Base-by-base conservation (phyloP, 2,888 invertebrate species). In the Trachelus tabidus region DNA sequence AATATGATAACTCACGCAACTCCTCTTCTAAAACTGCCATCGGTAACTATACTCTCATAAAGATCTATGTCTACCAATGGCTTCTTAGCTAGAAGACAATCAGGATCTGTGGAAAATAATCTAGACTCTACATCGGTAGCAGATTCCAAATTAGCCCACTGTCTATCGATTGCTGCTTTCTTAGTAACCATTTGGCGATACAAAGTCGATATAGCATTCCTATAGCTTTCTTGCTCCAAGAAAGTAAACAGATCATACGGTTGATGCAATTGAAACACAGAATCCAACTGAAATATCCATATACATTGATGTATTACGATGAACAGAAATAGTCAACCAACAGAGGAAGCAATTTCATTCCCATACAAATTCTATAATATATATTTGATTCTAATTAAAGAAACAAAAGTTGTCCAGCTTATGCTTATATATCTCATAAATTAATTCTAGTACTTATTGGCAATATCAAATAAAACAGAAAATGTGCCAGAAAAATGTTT, bases 241-340 rank as follows among this genome's bases (percentile, higher is more conserved):
- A 97, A 94, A 4, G 95, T 94, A 77, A 96, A 92, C 73, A 97
- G 92, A 90, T 97, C 96, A 87, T 95, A 94, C 0, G 96, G 95
- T 37, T 94, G 93, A 68, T 94, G 93, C 92, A 97, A 92, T 90
- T 95, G 94, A 91, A 95, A 96, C 6, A 95, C 94, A 4, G 96
- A 95, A 87, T 96, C 95, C 85, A 94, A 90, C 96, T 96, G 91
- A 79, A 93, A 92, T 77, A 77, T 80, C 82, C 76, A 68, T 76
- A 76, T 69, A 79, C 68, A 34, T 77, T 75, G 82, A 68, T 78
- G 75, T 76, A 73, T 30, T 80, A 69, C 76, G 79, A 56, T 76
- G 30, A 30, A 69, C 33, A 76, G 12, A 34, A 73, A 73, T 35
- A 11, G 40, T 68, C 30, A 40, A 40, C 4, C 4, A 30, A 30